A percentile compares a stretch with the other conserved stretches of the same genome.
These are phyloP conservation scores for Elachura formosa DNA, from an alignment of 2,113 vertebrate genomes.

Conservation along the genomic window DNA sequence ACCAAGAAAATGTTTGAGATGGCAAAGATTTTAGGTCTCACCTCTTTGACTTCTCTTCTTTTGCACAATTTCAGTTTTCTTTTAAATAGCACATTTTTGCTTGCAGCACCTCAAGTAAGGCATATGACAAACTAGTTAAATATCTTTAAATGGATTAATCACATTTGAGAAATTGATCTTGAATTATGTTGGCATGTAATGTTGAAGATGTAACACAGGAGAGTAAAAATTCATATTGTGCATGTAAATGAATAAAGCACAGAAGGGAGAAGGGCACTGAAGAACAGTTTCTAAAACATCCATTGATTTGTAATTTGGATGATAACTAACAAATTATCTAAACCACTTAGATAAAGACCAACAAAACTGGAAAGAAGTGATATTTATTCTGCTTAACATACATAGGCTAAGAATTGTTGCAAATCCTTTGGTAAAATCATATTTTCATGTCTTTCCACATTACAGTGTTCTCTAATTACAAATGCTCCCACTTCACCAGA, in stretches of 20 bases:
- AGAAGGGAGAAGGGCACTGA: neutral
- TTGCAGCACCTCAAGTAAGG: neutral
- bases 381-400: neutral
- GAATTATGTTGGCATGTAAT: neutral
- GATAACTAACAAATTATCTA: neutral
- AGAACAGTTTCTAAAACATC: neutral
- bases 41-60: neutral
- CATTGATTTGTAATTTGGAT: neutral
- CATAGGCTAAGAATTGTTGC: neutral
- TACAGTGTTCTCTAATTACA: neutral
- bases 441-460: neutral
- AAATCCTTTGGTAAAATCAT: neutral
- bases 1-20: neutral
- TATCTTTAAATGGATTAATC: neutral
- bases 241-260: neutral
- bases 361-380: neutral
- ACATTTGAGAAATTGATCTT: neutral
- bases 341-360: neutral
- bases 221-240: neutral
- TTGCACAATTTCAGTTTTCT: neutral
- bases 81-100: neutral
- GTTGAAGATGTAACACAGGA: neutral
- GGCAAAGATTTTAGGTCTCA: neutral
- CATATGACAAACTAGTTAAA: neutral
- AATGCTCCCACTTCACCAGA: neutral